Conservation (phyloP, 2,113 vertebrate genomes). For the Xiphorhynchus elegans region DNA sequence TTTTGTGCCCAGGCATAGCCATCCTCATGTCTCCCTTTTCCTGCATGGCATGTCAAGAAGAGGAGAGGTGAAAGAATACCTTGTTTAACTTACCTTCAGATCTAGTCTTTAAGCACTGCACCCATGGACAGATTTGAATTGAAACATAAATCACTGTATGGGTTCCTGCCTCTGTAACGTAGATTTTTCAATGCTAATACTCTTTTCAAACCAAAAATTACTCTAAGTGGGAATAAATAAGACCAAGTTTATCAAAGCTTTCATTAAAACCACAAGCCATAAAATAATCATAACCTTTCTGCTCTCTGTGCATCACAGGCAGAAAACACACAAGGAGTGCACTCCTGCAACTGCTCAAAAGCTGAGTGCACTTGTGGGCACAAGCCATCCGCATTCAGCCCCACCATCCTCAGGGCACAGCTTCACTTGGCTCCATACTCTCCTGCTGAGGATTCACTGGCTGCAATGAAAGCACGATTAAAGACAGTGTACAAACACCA, state of each 20-base stretch:
- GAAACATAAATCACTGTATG: background rate
- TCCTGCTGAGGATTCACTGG: background rate
- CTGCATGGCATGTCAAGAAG: background rate
- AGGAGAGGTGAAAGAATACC: background rate
- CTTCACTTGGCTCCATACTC: background rate
- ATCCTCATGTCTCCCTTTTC: background rate
- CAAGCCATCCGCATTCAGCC: background rate
- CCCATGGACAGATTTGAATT: background rate
- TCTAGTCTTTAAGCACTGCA: background rate
- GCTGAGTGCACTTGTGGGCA: background rate
- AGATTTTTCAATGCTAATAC: background rate
- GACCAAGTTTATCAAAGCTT: background rate
- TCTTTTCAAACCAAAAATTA: background rate
- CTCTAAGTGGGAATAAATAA: background rate
- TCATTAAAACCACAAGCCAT: background rate
- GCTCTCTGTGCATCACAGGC: background rate
- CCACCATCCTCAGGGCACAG: background rate
- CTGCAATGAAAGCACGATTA: background rate
- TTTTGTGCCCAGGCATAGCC: background rate
- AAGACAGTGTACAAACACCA: background rate
- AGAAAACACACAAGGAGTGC: accelerated
- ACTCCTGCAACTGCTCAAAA: background rate
- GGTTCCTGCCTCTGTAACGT: background rate
- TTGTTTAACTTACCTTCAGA: background rate
- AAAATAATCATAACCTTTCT: background rate